These are phyloP conservation scores for Synanthedon andrenaeformis DNA, from an alignment of 2,888 invertebrate species.

Conservation along the genomic window DNA sequence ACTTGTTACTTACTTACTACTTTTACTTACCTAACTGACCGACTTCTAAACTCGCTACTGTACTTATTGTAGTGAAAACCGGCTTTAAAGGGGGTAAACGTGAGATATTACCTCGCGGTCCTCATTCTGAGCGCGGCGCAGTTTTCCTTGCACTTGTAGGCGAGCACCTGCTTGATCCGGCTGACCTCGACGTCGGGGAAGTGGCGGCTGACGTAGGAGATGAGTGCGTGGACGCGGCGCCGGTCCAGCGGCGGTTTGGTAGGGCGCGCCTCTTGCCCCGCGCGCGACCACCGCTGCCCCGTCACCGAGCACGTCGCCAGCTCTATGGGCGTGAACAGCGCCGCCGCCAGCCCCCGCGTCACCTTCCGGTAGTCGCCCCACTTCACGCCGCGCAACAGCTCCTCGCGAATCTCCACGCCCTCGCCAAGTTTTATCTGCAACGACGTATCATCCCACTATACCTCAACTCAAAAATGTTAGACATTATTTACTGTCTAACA, in stretches of 20 bases:
- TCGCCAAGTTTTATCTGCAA: constrained; percentile 77
- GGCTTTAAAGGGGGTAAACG: too few species aligned
- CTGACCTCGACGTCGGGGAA: constrained; percentile 81
- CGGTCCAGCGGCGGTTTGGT: constrained; percentile 80
- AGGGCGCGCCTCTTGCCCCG: constrained; percentile 78
- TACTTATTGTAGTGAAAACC: too few species aligned
- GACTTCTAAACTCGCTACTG: too few species aligned
- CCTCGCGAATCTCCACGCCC: constrained; percentile 79
- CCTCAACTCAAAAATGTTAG: neutral
- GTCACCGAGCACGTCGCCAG: constrained; percentile 81
- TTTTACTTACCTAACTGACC: too few species aligned
- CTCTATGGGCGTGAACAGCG: constrained; percentile 79
- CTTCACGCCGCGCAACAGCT: constrained; percentile 77
- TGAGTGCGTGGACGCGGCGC: constrained; percentile 80
- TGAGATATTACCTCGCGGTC: constrained; percentile 71
- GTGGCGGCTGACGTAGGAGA: constrained; percentile 79
- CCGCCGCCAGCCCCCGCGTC: constrained; percentile 79
- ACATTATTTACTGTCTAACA: neutral
- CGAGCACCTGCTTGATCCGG: constrained; percentile 81
- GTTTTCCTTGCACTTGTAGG: constrained; percentile 83
- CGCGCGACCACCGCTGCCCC: constrained; percentile 81
- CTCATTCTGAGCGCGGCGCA: constrained; percentile 81
- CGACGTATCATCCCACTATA: neutral
- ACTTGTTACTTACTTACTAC: too few species aligned
- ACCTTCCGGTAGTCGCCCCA: constrained; percentile 82